phyloP scores from a whole-genome alignment of 2,888 invertebrate species.

The Creontiades dilutus region DNA sequence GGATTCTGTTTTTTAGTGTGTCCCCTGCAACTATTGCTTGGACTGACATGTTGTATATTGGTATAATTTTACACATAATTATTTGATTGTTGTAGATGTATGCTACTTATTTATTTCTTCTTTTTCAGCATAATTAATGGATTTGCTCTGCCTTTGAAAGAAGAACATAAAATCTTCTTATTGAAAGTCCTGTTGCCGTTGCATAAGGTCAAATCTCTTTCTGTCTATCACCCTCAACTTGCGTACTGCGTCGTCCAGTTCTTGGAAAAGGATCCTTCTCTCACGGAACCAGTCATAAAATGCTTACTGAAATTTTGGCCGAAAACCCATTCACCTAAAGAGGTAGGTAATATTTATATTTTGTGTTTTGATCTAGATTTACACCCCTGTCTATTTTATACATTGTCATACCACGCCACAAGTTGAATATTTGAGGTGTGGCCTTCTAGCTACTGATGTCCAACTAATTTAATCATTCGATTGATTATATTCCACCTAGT shows the following conservation, averaged over 20 bases:
- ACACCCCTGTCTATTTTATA: no score
- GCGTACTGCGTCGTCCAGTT: slow-evolving; percentile 99
- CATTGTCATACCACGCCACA: no score
- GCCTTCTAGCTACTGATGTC: no score
- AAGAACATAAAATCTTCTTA: slow-evolving; percentile 98
- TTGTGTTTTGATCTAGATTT: no score
- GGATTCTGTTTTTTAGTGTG: no score
- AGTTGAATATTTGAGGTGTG: no score
- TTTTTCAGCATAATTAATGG: slow-evolving; percentile 95
- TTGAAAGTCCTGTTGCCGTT: slow-evolving; percentile 95
- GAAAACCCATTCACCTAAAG: slow-evolving; percentile 98
- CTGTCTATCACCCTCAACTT: slow-evolving; percentile 98
- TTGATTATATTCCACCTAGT: no score
- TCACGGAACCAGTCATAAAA: slow-evolving; percentile 96
- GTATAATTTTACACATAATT: no score
- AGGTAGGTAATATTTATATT: slow-evolving; percentile 79
- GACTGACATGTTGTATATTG: no score
- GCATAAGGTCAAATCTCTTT: slow-evolving; percentile 97
- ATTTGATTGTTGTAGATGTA: no score
- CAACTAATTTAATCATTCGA: no score
- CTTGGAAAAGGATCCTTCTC: slow-evolving; percentile 96
- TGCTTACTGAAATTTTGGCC: slow-evolving; percentile 99
- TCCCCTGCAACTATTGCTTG: no score
- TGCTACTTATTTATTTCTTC: background rate
- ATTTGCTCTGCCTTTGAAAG: slow-evolving; percentile 97